A percentile compares a stretch with the other conserved stretches of the same genome.
Conservation (phyloP, 1,140 invertebrate species). For the Macrotrachela quadricornifera region DNA sequence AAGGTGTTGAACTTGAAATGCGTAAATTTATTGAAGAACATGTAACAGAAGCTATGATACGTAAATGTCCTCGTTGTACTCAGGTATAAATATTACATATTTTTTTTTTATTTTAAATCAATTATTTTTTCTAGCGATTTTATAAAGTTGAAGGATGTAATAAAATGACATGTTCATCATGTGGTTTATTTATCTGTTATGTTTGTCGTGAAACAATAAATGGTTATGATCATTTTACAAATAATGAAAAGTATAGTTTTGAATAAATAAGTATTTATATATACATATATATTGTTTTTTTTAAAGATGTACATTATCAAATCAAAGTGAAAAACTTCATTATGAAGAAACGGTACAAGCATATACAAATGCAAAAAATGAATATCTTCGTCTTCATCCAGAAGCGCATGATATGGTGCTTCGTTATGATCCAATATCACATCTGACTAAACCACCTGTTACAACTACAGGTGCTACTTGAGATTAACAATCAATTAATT, state of each 20-base stretch:
- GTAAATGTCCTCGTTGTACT: constrained; percentile 40
- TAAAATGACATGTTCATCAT: constrained; percentile 42
- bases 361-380: constrained; percentile 21
- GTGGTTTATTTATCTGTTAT: constrained; percentile 47
- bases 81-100: no score
- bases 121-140: constrained; percentile 26
- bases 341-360: constrained; percentile 26
- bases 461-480: no score
- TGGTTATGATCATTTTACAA: constrained; percentile 40
- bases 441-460: no score
- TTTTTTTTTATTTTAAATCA: constrained; percentile 37
- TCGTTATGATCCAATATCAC: constrained; percentile 15
- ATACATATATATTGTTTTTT: not conserved
- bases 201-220: constrained; percentile 38
- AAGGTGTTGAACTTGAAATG: constrained; percentile 34
- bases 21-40: constrained; percentile 41
- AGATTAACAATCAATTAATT: no score
- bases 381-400: constrained; percentile 19
- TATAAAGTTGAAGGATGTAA: constrained; percentile 46
- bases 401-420: constrained; percentile 14
- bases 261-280: not conserved
- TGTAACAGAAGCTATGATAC: constrained; percentile 43
- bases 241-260: not conserved
- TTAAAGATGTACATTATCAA: constrained; percentile 22
- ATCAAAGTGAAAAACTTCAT: constrained; percentile 23